Evolutionary conservation across 2,113 vertebrate genomes (phyloP).

Genomic region (Siniperca knerii): DNA sequence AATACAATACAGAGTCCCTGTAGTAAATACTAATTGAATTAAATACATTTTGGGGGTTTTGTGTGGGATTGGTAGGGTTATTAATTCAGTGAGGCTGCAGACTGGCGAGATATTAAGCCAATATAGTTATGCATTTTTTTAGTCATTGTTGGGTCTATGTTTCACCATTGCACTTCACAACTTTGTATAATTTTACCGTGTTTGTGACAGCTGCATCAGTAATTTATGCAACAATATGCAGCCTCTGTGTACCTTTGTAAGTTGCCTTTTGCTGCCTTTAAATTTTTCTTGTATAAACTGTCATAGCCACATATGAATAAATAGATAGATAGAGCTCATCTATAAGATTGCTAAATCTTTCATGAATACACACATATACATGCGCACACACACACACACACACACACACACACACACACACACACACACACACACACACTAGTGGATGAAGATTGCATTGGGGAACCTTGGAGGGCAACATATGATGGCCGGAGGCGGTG

Average conservation of each 20-base stretch:
- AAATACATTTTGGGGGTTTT: not conserved
- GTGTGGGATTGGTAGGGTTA: not conserved
- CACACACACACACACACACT: slow-evolving; percentile 30
- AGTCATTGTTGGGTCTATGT: not conserved
- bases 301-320: not conserved
- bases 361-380: slow-evolving; percentile 25
- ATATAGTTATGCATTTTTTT: not conserved
- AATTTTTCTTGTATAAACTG: not conserved
- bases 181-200: not conserved
- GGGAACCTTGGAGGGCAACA: slow-evolving; percentile 71
- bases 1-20: not conserved
- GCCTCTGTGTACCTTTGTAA: not conserved
- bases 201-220: not conserved
- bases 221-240: not conserved
- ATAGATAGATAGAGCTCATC: not conserved
- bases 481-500: slow-evolving; percentile 77
- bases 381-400: not conserved
- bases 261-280: no score
- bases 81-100: not conserved
- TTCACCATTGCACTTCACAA: not conserved
- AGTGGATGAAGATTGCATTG: slow-evolving; percentile 49
- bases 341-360: slow-evolving; percentile 3
- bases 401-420: slow-evolving; percentile 36
- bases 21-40: not conserved
- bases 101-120: not conserved